Evolutionary conservation across 2,113 vertebrate species (phyloP), one percentile per base, ranked within the genome.

Genomic region (Centropus bengalensis): DNA sequence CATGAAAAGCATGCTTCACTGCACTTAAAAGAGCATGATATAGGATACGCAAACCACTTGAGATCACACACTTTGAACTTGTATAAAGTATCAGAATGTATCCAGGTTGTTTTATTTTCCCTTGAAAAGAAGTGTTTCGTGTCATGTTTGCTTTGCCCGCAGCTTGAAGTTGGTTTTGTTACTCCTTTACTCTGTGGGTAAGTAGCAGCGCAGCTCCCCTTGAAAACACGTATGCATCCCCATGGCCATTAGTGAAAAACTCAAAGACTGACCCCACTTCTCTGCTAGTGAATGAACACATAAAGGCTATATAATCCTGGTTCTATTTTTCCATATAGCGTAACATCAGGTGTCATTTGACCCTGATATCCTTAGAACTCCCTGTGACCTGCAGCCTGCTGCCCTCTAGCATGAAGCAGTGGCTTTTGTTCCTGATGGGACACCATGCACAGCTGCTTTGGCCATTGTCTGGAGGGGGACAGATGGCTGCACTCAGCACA

Each of bases 401-500:
- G 38, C 12, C 23, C 52, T 70, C 66, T 64, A 91, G 52, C 82
- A 58, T 5, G 27, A 89, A 89, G 80, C 23, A 33, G 74, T 19
- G 11, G 60, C 69, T 95, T 97, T 94, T 96, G 76, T 96, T 92
- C 75, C 74, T 30, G 74, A 78, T 69, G 88, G 87, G 78, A 86
- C 88, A 68, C 76, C 59, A 17, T 3, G 52, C 71, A 80, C 96
- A 97, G 95, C 89, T 97, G 94, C 91, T 68, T 38, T 73, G 11
- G 4, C 18, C 47, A 87, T 92, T 96, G 82, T 96, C 75, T 27
- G 70, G n/a, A 77, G 12, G 22, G 73, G 89, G 94, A 97, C 96
- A 98, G 97, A 98, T 93, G 96, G 94, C 85, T 88, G 88, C 56
- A 62, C 79, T 86, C 73, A 85, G 66, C 60, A 91, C 36, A 86